A percentile compares a stretch with the other conserved stretches of the same genome.
phyloP scores from a whole-genome alignment of 1,140 invertebrate species.

The Leucophenga varia region DNA sequence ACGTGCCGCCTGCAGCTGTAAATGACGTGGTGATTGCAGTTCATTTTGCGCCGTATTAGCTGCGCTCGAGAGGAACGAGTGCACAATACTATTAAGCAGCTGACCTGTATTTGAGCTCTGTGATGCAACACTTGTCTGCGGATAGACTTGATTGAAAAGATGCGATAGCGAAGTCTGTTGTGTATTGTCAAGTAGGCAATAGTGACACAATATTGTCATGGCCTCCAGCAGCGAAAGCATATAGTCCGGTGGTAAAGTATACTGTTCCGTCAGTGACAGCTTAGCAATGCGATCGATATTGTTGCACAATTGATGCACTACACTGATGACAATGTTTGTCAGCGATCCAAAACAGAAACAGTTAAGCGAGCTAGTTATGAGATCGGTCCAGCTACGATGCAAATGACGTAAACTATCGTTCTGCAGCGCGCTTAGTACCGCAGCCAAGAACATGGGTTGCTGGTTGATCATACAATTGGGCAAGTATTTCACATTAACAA shows the following conservation, averaged over 20 bases:
- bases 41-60: conserved; percentile 29
- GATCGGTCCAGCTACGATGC: conserved; percentile 78
- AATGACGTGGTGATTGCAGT: conserved; percentile 38
- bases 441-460: conserved; percentile 84
- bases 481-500: conserved; percentile 63
- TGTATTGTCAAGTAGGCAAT: conserved; percentile 77
- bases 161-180: conserved; percentile 65
- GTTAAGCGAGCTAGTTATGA: conserved; percentile 71
- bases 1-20: conserved; percentile 61
- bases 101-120: conserved; percentile 67
- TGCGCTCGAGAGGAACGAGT: conserved; percentile 67
- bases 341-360: conserved; percentile 76
- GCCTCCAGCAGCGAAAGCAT: conserved; percentile 79
- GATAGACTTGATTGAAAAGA: conserved; percentile 62
- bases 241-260: conserved; percentile 71
- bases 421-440: conserved; percentile 76
- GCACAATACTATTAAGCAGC: conserved; percentile 79
- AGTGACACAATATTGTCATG: conserved; percentile 81
- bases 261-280: conserved; percentile 44
- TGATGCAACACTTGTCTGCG: conserved; percentile 57
- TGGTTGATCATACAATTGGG: conserved; percentile 71
- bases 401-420: conserved; percentile 68
- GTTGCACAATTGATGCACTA: conserved; percentile 80
- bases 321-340: conserved; percentile 73
- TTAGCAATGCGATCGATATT: conserved; percentile 71